A percentile compares a stretch with the other conserved stretches of the same genome.
Conservation (phyloP, 2,113 vertebrate genomes). For the Nerophis lumbriciformis region DNA sequence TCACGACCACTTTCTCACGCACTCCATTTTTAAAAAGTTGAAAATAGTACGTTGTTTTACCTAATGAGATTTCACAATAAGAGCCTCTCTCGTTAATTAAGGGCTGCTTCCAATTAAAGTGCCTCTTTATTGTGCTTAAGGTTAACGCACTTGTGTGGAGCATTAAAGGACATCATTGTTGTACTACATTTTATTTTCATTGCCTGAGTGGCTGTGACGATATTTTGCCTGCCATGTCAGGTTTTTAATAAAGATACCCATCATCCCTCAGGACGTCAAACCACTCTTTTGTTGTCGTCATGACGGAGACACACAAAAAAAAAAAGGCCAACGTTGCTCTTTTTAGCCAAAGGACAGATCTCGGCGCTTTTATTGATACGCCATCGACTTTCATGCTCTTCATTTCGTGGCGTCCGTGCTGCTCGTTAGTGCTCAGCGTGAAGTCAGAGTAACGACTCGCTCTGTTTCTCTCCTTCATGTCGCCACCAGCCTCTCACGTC, state of each 20-base stretch:
- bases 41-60: too few relatives aligned
- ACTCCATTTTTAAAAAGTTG: too few relatives aligned
- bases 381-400: too few relatives aligned
- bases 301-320: not conserved
- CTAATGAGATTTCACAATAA: too few relatives aligned
- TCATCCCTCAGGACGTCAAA: not conserved
- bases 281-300: not conserved
- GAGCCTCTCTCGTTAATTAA: too few relatives aligned
- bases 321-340: too few relatives aligned
- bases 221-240: constrained; percentile 2
- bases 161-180: not conserved
- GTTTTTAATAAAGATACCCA: constrained; percentile 3
- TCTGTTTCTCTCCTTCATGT: constrained; percentile 12
- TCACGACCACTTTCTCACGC: too few relatives aligned
- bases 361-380: not conserved
- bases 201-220: not conserved
- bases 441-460: constrained; percentile 32
- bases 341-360: not conserved
- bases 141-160: too few relatives aligned
- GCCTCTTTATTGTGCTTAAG: too few relatives aligned
- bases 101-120: too few relatives aligned
- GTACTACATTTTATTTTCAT: not conserved
- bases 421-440: constrained; percentile 32
- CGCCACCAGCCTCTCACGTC: constrained; percentile 18
- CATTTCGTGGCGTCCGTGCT: not conserved